Percentiles rank a stretch among this genome's conserved stretches.
Evolutionary conservation across 2,888 invertebrate genomes (phyloP).

Genomic region (Eristalinus aeneus): DNA sequence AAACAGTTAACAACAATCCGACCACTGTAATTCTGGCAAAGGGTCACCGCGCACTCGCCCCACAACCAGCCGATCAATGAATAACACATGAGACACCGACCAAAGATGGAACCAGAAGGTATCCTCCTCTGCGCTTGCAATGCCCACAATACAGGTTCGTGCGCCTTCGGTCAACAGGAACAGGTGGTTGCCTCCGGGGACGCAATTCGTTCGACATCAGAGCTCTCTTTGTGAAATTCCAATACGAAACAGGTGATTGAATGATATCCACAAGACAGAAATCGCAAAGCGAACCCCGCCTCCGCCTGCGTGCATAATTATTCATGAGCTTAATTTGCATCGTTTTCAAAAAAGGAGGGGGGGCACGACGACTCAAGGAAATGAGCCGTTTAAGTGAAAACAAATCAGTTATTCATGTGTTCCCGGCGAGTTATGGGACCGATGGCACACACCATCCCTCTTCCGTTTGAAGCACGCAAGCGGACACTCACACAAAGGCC

Average conservation of each 20-base stretch:
- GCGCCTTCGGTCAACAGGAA: conserved; percentile 33
- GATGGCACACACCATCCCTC: not conserved
- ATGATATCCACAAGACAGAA: conserved; percentile 8
- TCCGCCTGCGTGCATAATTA: conserved; percentile 35
- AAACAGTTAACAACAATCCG: conserved; percentile 22
- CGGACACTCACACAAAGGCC: not conserved
- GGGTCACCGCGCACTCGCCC: conserved; percentile 9
- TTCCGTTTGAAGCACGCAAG: conserved; percentile 23
- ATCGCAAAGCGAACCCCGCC: conserved; percentile 15
- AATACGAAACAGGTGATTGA: conserved; percentile 57
- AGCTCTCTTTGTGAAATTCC: conserved; percentile 43
- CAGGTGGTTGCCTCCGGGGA: conserved; percentile 57
- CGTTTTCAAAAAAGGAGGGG: conserved; percentile 12
- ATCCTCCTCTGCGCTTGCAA: not conserved
- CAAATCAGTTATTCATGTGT: conserved; percentile 66
- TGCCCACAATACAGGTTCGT: conserved; percentile 10
- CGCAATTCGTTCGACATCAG: conserved; percentile 8
- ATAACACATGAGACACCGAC: conserved; percentile 59
- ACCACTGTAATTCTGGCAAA: conserved; percentile 46
- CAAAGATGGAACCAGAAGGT: conserved; percentile 22
- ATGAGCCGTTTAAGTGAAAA: conserved; percentile 68
- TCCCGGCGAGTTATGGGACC: conserved; percentile 6
- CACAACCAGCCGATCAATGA: conserved; percentile 32
- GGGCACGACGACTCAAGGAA: conserved; percentile 38
- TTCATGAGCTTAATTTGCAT: conserved; percentile 58